Conservation (phyloP, 2,113 vertebrate species). For the Balaeniceps rex region DNA sequence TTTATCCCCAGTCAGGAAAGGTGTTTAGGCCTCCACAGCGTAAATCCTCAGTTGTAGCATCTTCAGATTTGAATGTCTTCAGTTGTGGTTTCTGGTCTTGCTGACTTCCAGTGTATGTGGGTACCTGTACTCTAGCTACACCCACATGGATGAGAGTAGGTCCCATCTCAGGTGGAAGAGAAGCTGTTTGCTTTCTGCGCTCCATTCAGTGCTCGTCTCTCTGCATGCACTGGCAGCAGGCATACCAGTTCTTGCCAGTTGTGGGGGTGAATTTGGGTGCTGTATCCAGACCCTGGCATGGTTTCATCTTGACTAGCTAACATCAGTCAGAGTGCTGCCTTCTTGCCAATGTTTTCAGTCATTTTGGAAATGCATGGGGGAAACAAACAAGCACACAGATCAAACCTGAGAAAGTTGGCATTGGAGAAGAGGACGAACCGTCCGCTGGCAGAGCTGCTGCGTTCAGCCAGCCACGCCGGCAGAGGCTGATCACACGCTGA, state of each 20-base stretch:
- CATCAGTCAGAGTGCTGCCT: background rate
- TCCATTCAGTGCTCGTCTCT: background rate
- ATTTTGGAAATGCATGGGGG: background rate
- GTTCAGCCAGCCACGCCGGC: background rate
- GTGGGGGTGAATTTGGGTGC: slow-evolving; percentile 35
- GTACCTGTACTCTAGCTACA: background rate
- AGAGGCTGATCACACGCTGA: background rate
- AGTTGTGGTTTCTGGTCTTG: rapidly evolving
- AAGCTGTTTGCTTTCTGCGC: rapidly evolving
- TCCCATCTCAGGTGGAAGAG: background rate
- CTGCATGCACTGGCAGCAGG: background rate
- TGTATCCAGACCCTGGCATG: background rate
- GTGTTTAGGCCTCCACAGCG: background rate
- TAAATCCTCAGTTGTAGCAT: background rate
- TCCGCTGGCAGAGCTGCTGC: background rate
- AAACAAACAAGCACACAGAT: background rate
- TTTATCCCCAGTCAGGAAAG: background rate
- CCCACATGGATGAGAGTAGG: rapidly evolving
- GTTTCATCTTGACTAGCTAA: background rate
- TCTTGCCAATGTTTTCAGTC: background rate
- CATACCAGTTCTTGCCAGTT: slow-evolving; percentile 2
- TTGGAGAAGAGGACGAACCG: background rate
- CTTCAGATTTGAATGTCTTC: background rate
- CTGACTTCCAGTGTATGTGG: background rate
- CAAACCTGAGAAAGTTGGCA: background rate